A percentile compares a stretch with the other conserved stretches of the same genome.
These are phyloP conservation scores for Ditula angustiorana DNA, from an alignment of 2,888 invertebrate genomes.

Conservation along the genomic window DNA sequence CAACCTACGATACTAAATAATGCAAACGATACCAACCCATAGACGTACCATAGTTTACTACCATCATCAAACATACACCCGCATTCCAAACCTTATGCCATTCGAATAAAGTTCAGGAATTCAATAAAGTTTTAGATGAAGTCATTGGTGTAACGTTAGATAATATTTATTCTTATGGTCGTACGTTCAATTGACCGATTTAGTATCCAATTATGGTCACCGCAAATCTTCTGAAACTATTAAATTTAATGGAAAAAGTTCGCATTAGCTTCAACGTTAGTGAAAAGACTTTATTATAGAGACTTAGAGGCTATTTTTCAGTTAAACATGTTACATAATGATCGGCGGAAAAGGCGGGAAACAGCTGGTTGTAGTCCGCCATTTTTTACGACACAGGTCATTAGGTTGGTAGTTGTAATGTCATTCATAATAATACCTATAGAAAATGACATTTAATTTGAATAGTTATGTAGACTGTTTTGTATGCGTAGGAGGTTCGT, in stretches of 20 bases:
- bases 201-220: conserved; percentile 53
- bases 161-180: conserved; percentile 12
- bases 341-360: background rate
- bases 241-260: conserved; percentile 40
- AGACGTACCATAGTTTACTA: conserved; percentile 17
- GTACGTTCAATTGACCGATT: conserved; percentile 47
- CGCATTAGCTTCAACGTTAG: background rate
- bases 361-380: background rate
- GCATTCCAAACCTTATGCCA: background rate
- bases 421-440: background rate
- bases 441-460: too few species aligned
- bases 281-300: background rate
- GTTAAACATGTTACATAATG: background rate
- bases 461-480: too few species aligned
- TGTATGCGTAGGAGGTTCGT: too few species aligned
- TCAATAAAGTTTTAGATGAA: conserved; percentile 40
- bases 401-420: background rate
- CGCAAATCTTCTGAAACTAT: conserved; percentile 45
- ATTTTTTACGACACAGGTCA: background rate
- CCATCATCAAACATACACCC: background rate
- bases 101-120: conserved; percentile 14
- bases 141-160: conserved; percentile 38
- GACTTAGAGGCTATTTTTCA: background rate
- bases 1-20: conserved; percentile 32
- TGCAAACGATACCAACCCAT: conserved; percentile 1